Evolutionary conservation across 2,113 vertebrate species (phyloP), one percentile per base, ranked within the genome.

Genomic region (Burhinus oedicnemus): DNA sequence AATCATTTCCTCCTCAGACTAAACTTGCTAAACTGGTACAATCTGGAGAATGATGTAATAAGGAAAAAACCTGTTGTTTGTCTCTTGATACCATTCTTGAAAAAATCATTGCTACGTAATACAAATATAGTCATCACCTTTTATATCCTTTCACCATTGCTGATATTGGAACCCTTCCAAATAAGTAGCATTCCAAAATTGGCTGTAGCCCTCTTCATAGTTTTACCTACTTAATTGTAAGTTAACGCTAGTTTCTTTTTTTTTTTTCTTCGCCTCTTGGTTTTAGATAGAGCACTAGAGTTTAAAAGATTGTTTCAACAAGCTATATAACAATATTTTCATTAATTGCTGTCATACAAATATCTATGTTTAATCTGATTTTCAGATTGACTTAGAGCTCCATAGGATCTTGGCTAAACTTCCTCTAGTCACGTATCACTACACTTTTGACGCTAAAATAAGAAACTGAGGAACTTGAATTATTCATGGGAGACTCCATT

Each of bases 401-500:
- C 61, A 62, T 78, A 75, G 85, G 86, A 81, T 92, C 68, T 97
- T 97, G 89, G 80, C 87, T 89, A 97, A 66, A 71, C 68, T 94
- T 95, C 44, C 82, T 95, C 77, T 92, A 97, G 94, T 94, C 96
- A 96, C 30, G n/a, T 97, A 97, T 96, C 21, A 18, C 85, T 95
- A 91, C 86, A 81, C 66, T 95, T 95, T 89, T 90, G 82, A 89
- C 80, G 86, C 95, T 97, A 98, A 97, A 98, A 97, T 97, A 97
- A 97, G 94, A 96, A 96, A 96, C 80, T 87, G 91, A 97, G 81
- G 94, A 95, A 89, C 86, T 64, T 97, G 95, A 97, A 97, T 98
- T 95, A 97, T 97, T 97, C 95, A 97, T 96, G 84, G 94, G 22
- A 93, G 47, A 96, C 90, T 97, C 96, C 94, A 96, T 97, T 97